A percentile compares a stretch with the other conserved stretches of the same genome.
phyloP scores from a whole-genome alignment of 2,113 vertebrate species.

The Paracanthobrama guichenoti region DNA sequence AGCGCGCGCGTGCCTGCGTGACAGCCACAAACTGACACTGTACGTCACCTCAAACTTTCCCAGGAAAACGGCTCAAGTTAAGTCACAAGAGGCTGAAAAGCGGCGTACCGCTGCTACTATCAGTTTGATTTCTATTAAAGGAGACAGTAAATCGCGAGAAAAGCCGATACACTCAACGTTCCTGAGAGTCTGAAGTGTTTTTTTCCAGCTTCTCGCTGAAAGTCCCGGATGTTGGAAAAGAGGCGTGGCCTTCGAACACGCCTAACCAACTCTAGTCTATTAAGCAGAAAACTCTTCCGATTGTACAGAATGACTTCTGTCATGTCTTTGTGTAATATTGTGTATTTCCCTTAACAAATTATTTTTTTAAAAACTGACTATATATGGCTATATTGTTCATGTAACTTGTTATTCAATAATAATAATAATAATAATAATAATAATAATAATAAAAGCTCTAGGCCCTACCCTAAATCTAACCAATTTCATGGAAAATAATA shows the following conservation, averaged over 20 bases:
- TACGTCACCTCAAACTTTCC: conserved; percentile 41
- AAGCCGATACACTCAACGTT: not conserved
- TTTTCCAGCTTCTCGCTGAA: conserved; percentile 22
- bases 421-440: no score
- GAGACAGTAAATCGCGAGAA: not conserved
- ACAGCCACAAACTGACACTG: conserved; percentile 52
- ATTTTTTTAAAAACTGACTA: no score
- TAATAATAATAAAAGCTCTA: not conserved
- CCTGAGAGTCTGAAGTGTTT: conserved; percentile 14
- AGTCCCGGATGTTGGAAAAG: conserved; percentile 34
- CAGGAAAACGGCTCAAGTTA: not conserved
- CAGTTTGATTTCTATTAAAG: not conserved
- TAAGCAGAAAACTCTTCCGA: not conserved
- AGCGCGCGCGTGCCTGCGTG: conserved; percentile 11
- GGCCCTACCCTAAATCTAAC: not conserved
- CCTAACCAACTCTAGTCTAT: not conserved
- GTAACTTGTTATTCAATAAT: not conserved
- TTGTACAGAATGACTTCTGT: no score
- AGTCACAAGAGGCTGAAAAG: not conserved
- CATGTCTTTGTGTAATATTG: not conserved
- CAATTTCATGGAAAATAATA: not conserved
- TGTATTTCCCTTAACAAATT: not conserved
- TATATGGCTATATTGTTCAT: no score
- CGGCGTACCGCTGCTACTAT: not conserved
- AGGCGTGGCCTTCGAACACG: not conserved